Base-by-base conservation (phyloP, 2,888 invertebrate species). In the Caenorhabditis imperialis region DNA sequence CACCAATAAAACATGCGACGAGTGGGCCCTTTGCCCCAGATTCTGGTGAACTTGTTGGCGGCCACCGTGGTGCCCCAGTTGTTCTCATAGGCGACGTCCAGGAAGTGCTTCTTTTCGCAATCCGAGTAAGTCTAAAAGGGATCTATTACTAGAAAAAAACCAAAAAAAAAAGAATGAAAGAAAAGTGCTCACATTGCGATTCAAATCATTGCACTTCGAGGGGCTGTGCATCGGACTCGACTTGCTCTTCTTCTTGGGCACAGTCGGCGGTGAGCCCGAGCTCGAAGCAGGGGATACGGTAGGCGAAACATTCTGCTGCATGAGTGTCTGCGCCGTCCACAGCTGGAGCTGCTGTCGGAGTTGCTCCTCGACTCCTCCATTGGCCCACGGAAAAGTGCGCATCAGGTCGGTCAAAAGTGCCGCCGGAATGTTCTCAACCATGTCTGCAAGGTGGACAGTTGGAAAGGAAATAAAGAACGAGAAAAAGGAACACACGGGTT, bases 11-110 rank as follows among this genome's bases (percentile, higher is more conserved):
- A 65, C 63, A 65, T 65, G 16, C 63, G 27, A 1, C 63, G 20
- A 8, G 54, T 55, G 16, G 63, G 63, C 23, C 63, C 63, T 33
- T 55, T 55, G 22, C 55, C 63, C 63, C 63, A 65, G 30, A 65
- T 30, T 12, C 54, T 30, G 2, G 22, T 55, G 48, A 65, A 65
- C 23, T 65, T 65, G 48, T 65, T 65, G 12, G 63, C 63, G 2
- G 63, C 63, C 40, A 65, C 63, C 1, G 63, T 65, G 6, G 63
- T 65, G 3, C 63, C 63, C 63, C 63, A 65, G 42, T 55, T 65
- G 63, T 65, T 65, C 33, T 65, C 63, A n/a, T 48, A 48, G 30
- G 63, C 63, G 5, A 65, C 63, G 14, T 65, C 63, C 3, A 65
- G 25, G 55, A 65, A 65, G n/a, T 65, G 63, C 30, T 54, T 55